Evolutionary conservation across 2,113 vertebrate genomes (phyloP).

Genomic region (Tragelaphus scriptus): DNA sequence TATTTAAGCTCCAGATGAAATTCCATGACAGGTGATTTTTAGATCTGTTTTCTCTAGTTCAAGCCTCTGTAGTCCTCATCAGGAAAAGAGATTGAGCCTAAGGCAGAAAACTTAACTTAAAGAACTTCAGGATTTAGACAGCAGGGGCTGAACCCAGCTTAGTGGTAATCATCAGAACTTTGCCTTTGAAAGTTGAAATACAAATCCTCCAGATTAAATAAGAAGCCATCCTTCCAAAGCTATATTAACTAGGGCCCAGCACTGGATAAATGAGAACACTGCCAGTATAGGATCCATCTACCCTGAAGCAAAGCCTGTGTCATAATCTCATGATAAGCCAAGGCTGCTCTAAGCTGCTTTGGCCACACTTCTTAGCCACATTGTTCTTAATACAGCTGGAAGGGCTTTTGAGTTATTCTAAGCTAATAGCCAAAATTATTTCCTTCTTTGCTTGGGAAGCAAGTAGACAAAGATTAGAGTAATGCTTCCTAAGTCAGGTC

Average conservation of each 20-base stretch:
- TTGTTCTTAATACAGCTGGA: background rate
- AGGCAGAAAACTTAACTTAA: background rate
- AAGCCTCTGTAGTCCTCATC: background rate
- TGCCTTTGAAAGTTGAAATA: slow-evolving; percentile 72
- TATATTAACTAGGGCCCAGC: background rate
- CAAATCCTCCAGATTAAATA: slow-evolving; percentile 61
- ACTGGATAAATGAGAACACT: background rate
- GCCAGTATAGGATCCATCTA: background rate
- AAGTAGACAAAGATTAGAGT: background rate
- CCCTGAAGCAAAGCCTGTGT: background rate
- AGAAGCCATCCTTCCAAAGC: slow-evolving; percentile 43
- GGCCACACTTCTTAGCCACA: background rate
- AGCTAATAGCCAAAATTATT: background rate
- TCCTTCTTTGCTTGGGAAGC: background rate
- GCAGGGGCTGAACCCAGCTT: slow-evolving; percentile 52
- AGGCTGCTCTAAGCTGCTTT: background rate
- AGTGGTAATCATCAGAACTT: slow-evolving; percentile 58
- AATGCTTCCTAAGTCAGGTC: background rate
- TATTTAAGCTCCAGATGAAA: background rate
- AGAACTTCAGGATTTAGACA: slow-evolving; percentile 58
- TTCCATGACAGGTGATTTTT: background rate
- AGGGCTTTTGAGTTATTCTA: background rate
- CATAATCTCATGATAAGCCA: background rate
- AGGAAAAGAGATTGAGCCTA: background rate
- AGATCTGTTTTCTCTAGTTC: background rate